phyloP scores from a whole-genome alignment of 2,888 invertebrate species.

The Coenonympha glycerion region DNA sequence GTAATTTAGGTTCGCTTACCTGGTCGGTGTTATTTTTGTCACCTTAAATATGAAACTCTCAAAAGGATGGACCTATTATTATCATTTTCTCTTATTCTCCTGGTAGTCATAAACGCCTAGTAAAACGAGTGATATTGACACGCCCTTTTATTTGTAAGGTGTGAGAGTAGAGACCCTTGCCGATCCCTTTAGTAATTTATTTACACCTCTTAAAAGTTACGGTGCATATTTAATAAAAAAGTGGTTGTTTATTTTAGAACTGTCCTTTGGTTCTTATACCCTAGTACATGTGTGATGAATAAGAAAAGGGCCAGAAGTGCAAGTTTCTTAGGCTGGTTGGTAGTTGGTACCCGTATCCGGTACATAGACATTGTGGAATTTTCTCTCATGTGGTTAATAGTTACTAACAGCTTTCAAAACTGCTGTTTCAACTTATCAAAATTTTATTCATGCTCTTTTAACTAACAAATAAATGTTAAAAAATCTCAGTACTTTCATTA shows the following conservation, averaged over 20 bases:
- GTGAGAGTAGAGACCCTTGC: slow-evolving; percentile 1
- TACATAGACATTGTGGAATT: too few species aligned
- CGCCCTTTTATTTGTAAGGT: slow-evolving; percentile 23
- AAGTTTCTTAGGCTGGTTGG: background rate
- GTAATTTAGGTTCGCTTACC: too few species aligned
- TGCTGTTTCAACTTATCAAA: too few species aligned
- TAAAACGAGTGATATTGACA: slow-evolving; percentile 28
- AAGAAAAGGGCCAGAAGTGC: background rate
- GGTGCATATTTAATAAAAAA: background rate
- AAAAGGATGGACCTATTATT: background rate
- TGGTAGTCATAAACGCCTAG: slow-evolving; percentile 11
- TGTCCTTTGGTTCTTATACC: slow-evolving; percentile 7
- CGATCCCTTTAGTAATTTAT: slow-evolving; percentile 12
- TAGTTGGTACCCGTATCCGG: too few species aligned
- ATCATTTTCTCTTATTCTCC: background rate
- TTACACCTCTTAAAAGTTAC: slow-evolving; percentile 4
- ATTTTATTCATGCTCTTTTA: background rate
- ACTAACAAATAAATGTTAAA: background rate
- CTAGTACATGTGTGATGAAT: slow-evolving; percentile 14
- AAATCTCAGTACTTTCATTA: background rate
- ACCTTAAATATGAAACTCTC: background rate
- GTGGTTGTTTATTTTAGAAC: background rate
- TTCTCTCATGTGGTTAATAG: too few species aligned
- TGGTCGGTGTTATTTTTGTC: too few species aligned
- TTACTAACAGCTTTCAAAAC: too few species aligned